Conservation (phyloP, 2,888 invertebrate genomes). For the Cephus nigrinus region DNA sequence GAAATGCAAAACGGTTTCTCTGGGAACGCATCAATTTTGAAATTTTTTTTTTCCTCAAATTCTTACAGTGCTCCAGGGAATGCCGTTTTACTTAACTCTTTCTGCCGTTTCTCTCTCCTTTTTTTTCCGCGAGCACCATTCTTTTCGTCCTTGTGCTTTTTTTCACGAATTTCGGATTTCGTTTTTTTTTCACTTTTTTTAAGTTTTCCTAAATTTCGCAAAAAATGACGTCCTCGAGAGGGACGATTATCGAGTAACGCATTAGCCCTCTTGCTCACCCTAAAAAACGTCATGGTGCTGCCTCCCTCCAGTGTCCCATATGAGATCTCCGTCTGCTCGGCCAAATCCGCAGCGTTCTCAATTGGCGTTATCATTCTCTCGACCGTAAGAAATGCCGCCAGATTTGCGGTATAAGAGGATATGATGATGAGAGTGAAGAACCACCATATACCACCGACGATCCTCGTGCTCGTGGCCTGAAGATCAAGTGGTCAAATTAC, state of each 20-base stretch:
- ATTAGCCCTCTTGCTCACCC: conserved; percentile 70
- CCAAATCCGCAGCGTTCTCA: conserved; percentile 94
- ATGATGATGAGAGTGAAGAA: conserved; percentile 99
- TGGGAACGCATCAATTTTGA: neutral
- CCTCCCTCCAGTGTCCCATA: conserved; percentile 96
- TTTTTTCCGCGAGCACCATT: too few relatives aligned
- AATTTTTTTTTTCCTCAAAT: neutral
- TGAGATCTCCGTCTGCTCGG: conserved; percentile 91
- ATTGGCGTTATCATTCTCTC: conserved; percentile 96
- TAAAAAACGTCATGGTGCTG: conserved; percentile 97
- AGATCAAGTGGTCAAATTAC: neutral
- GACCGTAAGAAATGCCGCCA: conserved; percentile 98
- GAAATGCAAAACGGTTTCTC: neutral
- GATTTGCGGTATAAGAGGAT: conserved; percentile 97
- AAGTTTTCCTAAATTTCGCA: neutral
- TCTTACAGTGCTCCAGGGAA: conserved; percentile 1
- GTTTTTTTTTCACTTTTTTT: neutral
- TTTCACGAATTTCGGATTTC: neutral
- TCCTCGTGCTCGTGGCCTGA: conserved; percentile 91
- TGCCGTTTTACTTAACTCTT: neutral
- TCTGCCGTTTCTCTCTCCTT: neutral
- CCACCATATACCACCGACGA: conserved; percentile 99
- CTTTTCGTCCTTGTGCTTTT: neutral
- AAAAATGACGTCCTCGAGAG: neutral
- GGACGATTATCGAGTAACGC: neutral